These are phyloP conservation scores for Synergus gifuensis DNA, from an alignment of 2,888 invertebrate genomes.

Conservation along the genomic window DNA sequence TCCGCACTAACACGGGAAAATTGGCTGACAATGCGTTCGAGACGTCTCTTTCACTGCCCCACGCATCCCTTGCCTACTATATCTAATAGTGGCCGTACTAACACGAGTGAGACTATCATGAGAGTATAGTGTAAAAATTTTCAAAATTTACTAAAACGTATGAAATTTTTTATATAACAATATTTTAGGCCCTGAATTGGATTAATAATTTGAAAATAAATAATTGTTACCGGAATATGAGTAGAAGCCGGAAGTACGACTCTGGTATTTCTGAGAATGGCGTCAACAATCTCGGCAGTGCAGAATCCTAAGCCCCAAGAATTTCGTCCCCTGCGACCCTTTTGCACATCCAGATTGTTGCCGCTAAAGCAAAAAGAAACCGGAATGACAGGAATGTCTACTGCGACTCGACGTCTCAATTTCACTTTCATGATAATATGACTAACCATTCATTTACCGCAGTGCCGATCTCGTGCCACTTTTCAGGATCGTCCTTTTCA, in stretches of 20 bases:
- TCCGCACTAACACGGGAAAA: too few species aligned
- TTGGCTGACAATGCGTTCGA: too few species aligned
- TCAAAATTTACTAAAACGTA: too few species aligned
- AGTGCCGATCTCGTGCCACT: conserved; percentile 76
- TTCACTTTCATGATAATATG: conserved; percentile 42
- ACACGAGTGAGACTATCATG: too few species aligned
- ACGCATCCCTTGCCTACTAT: too few species aligned
- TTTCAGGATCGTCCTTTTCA: conserved; percentile 79
- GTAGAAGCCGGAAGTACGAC: conserved; percentile 77
- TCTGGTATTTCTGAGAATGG: conserved; percentile 76
- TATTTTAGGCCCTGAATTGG: neutral
- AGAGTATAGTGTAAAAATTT: too few species aligned
- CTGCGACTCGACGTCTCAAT: conserved; percentile 23
- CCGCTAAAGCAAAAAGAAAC: conserved; percentile 55
- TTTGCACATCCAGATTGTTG: conserved; percentile 61
- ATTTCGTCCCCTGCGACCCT: conserved; percentile 68
- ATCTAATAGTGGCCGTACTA: too few species aligned
- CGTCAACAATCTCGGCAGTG: conserved; percentile 75
- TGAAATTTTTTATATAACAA: too few species aligned
- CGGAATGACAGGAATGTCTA: conserved; percentile 29
- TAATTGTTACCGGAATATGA: conserved; percentile 74
- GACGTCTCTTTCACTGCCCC: too few species aligned
- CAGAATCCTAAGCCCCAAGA: conserved; percentile 78
- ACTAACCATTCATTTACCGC: conserved; percentile 65
- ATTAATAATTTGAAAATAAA: conserved; percentile 26